A percentile compares a stretch with the other conserved stretches of the same genome.
These are phyloP conservation scores for Conger conger DNA, from an alignment of 2,113 vertebrate species.

Conservation along the genomic window DNA sequence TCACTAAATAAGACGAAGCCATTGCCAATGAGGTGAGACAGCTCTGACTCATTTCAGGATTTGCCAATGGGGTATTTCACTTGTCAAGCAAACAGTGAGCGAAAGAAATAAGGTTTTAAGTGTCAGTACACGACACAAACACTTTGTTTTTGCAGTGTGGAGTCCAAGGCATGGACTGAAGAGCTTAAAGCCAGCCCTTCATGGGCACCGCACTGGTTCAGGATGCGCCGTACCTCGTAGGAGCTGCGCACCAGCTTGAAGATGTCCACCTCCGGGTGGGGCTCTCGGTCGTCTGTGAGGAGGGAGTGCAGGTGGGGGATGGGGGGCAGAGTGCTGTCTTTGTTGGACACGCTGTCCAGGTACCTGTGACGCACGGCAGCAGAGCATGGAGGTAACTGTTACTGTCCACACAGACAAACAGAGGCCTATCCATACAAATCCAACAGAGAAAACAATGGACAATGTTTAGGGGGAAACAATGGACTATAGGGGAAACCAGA, in stretches of 20 bases:
- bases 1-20: too few species aligned
- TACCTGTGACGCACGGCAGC: constrained; percentile 69
- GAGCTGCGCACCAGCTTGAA: constrained; percentile 91
- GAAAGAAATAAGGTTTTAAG: too few species aligned
- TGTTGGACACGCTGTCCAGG: constrained; percentile 95
- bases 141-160: too few species aligned
- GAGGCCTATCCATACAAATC: not conserved
- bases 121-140: too few species aligned
- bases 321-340: constrained; percentile 94
- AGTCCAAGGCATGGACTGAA: too few species aligned
- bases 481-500: not conserved
- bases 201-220: not conserved
- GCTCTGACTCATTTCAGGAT: too few species aligned
- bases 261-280: constrained; percentile 95
- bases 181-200: not conserved
- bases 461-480: not conserved
- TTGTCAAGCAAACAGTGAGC: too few species aligned
- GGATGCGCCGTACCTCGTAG: constrained; percentile 78
- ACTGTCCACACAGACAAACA: not conserved
- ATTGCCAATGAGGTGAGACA: too few species aligned
- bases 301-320: constrained; percentile 96
- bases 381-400: not conserved
- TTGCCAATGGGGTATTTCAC: too few species aligned
- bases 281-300: constrained; percentile 88
- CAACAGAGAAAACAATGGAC: not conserved